Conservation (phyloP, 2,113 vertebrate genomes). For the Aix galericulata region DNA sequence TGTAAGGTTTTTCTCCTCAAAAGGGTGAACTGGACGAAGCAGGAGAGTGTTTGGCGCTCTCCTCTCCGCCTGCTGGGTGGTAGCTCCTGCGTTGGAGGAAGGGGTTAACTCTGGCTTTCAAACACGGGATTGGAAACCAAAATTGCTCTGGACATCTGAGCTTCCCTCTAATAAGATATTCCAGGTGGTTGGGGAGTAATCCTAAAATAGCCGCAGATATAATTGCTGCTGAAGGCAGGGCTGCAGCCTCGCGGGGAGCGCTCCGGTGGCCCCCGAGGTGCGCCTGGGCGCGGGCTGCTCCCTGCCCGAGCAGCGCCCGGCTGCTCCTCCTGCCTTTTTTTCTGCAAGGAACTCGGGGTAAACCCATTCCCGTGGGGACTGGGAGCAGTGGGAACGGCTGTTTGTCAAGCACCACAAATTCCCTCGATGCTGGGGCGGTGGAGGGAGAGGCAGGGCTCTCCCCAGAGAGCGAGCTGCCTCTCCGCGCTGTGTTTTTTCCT, state of each 20-base stretch:
- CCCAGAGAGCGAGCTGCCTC: background rate
- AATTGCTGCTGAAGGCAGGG: constrained; percentile 74
- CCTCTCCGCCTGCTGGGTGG: background rate
- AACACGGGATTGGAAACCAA: constrained; percentile 51
- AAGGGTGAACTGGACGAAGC: background rate
- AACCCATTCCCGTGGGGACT: fast-evolving
- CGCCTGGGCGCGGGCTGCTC: background rate
- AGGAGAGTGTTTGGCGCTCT: background rate
- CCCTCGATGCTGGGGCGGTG: background rate
- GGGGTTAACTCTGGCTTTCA: constrained; percentile 68
- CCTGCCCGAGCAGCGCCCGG: background rate
- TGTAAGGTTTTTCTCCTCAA: background rate
- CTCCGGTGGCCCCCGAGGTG: background rate
- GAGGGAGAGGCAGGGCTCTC: background rate
- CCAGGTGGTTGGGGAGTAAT: constrained; percentile 80
- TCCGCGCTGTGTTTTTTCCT: constrained; percentile 1
- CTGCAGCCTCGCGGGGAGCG: constrained; percentile 20
- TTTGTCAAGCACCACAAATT: background rate
- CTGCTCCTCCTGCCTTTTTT: background rate
- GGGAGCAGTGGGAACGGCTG: background rate
- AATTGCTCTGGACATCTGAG: constrained; percentile 81
- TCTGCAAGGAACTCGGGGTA: background rate
- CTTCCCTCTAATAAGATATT: constrained; percentile 80
- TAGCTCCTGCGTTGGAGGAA: constrained; percentile 10
- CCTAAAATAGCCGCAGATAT: constrained; percentile 76